Percentiles rank a stretch among this genome's conserved stretches.
Conservation (phyloP, 1,140 invertebrate species). For the Asobara japonica region DNA sequence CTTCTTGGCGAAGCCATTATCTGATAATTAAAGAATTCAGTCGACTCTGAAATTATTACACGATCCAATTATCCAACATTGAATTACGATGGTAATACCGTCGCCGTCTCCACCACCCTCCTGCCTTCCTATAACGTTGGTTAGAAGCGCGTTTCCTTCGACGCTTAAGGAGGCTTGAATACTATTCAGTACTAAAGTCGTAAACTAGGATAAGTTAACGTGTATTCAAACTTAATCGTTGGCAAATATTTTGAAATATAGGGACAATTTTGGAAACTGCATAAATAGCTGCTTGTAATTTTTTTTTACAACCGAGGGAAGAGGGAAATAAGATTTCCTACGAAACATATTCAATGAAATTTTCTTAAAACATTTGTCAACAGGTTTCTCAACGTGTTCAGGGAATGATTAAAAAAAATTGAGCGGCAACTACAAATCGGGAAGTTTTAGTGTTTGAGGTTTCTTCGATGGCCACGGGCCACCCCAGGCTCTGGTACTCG, state of each 20-base stretch:
- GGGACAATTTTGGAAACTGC: too few relatives aligned
- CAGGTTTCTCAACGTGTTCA: too few relatives aligned
- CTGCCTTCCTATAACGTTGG: not conserved
- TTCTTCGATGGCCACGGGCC: not conserved
- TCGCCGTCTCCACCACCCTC: not conserved
- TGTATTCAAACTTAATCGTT: conserved; percentile 21
- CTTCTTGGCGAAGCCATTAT: too few relatives aligned
- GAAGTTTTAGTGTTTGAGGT: not conserved
- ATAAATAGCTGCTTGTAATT: too few relatives aligned
- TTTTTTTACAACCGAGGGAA: not conserved
- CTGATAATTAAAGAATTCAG: not conserved
- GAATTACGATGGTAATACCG: conserved; percentile 54
- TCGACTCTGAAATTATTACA: not conserved
- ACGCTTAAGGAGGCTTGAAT: too few relatives aligned
- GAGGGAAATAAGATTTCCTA: too few relatives aligned
- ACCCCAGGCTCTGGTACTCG: not conserved
- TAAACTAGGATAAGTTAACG: conserved; percentile 28
- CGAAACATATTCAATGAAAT: too few relatives aligned
- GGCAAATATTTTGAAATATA: too few relatives aligned
- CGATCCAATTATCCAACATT: conserved; percentile 53
- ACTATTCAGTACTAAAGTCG: too few relatives aligned
- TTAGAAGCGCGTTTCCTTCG: conserved; percentile 40
- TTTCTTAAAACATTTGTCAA: too few relatives aligned
- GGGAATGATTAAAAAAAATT: too few relatives aligned
- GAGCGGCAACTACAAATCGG: too few relatives aligned